phyloP scores from a whole-genome alignment of 1,140 invertebrate species.

The Papilio machaon region DNA sequence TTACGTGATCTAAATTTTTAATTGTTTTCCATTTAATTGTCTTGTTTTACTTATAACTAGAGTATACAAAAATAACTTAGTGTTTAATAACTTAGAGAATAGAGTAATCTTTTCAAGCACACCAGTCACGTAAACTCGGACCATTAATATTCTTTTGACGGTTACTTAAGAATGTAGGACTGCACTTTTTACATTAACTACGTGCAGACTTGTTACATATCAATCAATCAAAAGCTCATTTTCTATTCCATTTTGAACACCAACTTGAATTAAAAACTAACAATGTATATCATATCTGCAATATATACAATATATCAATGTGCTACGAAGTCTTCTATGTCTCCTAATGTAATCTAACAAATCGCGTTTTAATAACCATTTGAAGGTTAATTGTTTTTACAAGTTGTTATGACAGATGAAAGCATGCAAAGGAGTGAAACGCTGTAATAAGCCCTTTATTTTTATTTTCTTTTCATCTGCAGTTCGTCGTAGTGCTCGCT shows the following conservation, averaged over 20 bases:
- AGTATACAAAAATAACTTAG: neutral
- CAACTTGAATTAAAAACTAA: neutral
- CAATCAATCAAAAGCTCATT: slow-evolving; percentile 7
- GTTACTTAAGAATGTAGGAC: neutral
- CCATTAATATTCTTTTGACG: slow-evolving; percentile 11
- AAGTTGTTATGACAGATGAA: too few relatives aligned
- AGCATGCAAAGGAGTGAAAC: too few relatives aligned
- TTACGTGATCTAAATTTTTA: neutral
- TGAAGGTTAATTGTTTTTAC: too few relatives aligned
- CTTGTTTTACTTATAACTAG: neutral
- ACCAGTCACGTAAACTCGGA: neutral
- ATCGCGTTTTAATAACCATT: too few relatives aligned
- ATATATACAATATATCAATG: too few relatives aligned
- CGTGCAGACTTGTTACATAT: neutral
- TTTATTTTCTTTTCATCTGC: slow-evolving; percentile 38
- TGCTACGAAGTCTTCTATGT: too few relatives aligned
- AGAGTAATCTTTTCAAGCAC: neutral
- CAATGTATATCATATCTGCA: neutral
- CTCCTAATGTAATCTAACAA: too few relatives aligned
- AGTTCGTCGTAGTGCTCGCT: slow-evolving; percentile 67
- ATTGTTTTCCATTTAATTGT: neutral
- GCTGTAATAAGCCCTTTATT: neutral
- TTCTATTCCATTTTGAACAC: neutral
- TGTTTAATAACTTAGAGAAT: too few relatives aligned
- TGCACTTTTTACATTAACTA: slow-evolving; percentile 4